Base-by-base conservation (phyloP, 1,140 invertebrate species). In the Trachymyrmex cornetzi region DNA sequence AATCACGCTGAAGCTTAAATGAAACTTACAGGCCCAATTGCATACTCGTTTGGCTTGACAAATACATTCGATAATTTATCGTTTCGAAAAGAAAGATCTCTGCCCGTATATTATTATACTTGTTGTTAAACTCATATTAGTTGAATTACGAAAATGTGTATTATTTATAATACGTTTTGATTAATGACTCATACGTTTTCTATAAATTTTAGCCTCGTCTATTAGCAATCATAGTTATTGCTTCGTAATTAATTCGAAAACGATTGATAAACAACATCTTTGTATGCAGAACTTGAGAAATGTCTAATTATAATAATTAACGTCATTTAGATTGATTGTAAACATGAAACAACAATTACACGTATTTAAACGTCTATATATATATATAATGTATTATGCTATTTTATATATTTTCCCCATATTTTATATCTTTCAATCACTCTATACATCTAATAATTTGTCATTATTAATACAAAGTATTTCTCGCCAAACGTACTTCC, bases 21-120 rank as follows among this genome's bases (percentile, higher is more conserved):
- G 44, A 67, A 69, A 72, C 16, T 71, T 44, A 19, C 24, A 82
- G 69, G 69, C 80, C 80, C 80, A 84, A 84, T 84, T 84, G 80
- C 80, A 84, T 74, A 75, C 19, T 80, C 14, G 16, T 48, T 84
- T 63, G 38, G 4, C 38, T 19, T 27, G 44, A 53, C 27, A 50
- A 80, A 77, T 12, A 75, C 30, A 30, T 77, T 77, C 2, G 30
- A 81, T 24, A 44, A 22, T 55, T 38, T 24, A n/a, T 38, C 12
- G 22, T 72, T 61, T 11, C 2, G 14, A 27, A 12, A 16, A 30
- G 5, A 82, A 59, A 55, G 19, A 44, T 44, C 16, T 69, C 24
- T 57, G 22, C 5, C 5, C 34, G 14, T 57, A 27, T 66, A 44
- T 44, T 38, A 38, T 3, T 44, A 14, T 64, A 66, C 27, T 2